Evolutionary conservation across 2,113 vertebrate species (phyloP).

Genomic region (Ailuropoda melanoleuca): DNA sequence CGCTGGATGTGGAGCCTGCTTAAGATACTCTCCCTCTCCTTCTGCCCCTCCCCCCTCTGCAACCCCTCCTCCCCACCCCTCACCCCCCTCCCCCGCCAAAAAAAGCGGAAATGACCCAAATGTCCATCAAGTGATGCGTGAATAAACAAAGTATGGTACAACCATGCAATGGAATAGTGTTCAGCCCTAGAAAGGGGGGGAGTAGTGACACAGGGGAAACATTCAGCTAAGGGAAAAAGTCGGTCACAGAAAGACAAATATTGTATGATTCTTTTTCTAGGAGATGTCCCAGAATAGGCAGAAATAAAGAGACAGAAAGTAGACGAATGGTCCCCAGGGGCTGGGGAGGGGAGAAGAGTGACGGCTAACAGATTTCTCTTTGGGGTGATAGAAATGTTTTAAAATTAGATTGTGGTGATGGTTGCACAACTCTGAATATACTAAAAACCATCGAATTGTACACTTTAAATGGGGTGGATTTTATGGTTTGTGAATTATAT

Average conservation of each 20-base stretch:
- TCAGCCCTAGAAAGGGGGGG: not conserved
- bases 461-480: not conserved
- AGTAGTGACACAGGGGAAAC: not conserved
- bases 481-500: constrained; percentile 4
- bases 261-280: not conserved
- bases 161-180: not conserved
- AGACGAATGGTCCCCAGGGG: too few species aligned
- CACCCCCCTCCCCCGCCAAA: not conserved
- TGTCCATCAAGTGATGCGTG: not conserved
- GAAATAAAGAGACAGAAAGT: not conserved
- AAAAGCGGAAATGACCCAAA: not conserved
- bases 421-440: not conserved
- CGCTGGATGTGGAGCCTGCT: not conserved
- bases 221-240: not conserved
- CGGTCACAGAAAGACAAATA: not conserved
- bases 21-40: not conserved
- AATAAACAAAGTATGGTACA: not conserved
- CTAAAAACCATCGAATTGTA: not conserved
- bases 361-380: not conserved
- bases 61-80: too few species aligned
- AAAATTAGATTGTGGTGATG: not conserved
- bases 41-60: not conserved
- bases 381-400: not conserved
- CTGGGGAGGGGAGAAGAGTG: not conserved
- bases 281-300: not conserved